These are phyloP conservation scores for Parascotia fuliginaria DNA, from an alignment of 2,888 invertebrate genomes.

Conservation along the genomic window DNA sequence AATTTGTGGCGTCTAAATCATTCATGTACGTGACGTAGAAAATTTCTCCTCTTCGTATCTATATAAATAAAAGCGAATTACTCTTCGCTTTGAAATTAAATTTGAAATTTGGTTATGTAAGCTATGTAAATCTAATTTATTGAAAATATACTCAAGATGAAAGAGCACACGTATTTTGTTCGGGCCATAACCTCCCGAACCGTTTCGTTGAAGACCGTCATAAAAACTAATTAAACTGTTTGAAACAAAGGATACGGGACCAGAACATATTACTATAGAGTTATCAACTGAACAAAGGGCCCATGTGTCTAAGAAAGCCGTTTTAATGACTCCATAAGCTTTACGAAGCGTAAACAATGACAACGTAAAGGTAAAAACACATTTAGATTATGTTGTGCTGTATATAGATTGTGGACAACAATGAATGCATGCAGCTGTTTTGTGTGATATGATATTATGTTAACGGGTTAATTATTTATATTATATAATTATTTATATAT, in stretches of 20 bases:
- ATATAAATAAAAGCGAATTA: not conserved
- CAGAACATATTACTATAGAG: conserved; percentile 45
- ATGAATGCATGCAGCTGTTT: not conserved
- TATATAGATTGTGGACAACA: not conserved
- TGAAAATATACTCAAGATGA: conserved; percentile 4
- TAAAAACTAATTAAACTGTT: conserved; percentile 60
- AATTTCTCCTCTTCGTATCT: not conserved
- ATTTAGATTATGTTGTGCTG: conserved; percentile 37
- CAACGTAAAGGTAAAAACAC: conserved; percentile 50
- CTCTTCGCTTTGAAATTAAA: no score
- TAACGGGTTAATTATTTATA: not conserved
- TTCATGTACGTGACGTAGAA: not conserved
- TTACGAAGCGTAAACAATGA: conserved; percentile 64
- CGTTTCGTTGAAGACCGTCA: conserved; percentile 26
- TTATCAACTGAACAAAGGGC: conserved; percentile 50
- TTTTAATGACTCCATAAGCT: conserved; percentile 60
- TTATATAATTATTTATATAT: no score
- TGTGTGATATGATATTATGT: not conserved
- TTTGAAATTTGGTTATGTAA: no score
- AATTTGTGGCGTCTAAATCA: not conserved
- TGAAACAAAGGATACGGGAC: conserved; percentile 50
- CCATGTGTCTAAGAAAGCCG: conserved; percentile 45
- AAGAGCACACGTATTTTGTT: conserved; percentile 8
- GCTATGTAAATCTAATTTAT: conserved; percentile 5
- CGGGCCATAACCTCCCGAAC: conserved; percentile 26